Evolutionary conservation across 2,888 invertebrate genomes (phyloP), one percentile per base, ranked within the genome.

Genomic region (Nymphalis c-album): DNA sequence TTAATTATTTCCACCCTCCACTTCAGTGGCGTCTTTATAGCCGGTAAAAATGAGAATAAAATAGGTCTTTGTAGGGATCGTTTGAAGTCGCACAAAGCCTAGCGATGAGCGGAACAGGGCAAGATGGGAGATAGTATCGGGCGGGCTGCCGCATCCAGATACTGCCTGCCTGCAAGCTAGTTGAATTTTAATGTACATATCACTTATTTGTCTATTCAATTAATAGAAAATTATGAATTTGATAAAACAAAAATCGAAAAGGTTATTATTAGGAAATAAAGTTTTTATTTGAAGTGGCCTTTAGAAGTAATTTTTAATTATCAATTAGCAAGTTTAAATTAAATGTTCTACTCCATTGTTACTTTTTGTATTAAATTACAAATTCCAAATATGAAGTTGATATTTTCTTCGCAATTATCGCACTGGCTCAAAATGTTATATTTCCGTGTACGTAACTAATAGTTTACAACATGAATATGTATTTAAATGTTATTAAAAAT

Each of bases 101-200:
- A 73, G 69, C 75, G 76, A 57, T 57, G 57, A 40, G 57, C 71
- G 72, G 71, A 75, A 70, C 66, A 74, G 74, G 77, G 77, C 77
- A 51, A 69, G 79, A 79, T 77, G 82, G 79, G 74, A 75, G 90
- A 90, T 90, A 76, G 74, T 87, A 90, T 91, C 90, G 73, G 79
- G 87, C 90, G 73, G 79, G 87, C 88, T 86, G 88, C 87, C 88
- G 84, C 84, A 85, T 83, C 84, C 87, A 87, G 91, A 90, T 90
- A 90, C 77, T 75, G 79, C 58, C 46, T 79, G 82, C 77, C 79
- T 79, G 82, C 82, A 85, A 85, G 86, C 84, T 85, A 78, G 82
- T 77, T 79, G 87, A 89, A 89, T 88, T 88, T 87, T 87, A 89
- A 88, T 84, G 83, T 66, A 69, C 69, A 57, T 71, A 58, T 64